A percentile compares a stretch with the other conserved stretches of the same genome.
Conservation (phyloP, 1,140 invertebrate species). For the Drosophila lacteicornis region DNA sequence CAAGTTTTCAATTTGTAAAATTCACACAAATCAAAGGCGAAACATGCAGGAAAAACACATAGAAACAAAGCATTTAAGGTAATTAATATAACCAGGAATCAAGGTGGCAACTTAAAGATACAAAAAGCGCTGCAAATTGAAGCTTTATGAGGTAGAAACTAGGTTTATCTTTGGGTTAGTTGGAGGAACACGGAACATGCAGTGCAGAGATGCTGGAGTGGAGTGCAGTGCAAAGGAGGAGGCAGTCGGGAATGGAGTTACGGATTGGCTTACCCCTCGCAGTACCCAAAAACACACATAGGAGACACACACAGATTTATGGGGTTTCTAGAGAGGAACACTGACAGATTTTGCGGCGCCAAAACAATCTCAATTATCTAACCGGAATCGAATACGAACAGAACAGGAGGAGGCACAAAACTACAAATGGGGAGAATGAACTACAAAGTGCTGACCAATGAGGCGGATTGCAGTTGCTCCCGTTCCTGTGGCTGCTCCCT, state of each 20-base stretch:
- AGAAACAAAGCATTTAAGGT: slow-evolving; percentile 3
- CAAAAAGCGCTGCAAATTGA: slow-evolving; percentile 21
- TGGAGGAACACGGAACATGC: neutral
- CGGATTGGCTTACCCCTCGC: slow-evolving; percentile 19
- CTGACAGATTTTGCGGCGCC: slow-evolving; percentile 40
- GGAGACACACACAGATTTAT: slow-evolving; percentile 3
- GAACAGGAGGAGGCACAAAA: slow-evolving; percentile 15
- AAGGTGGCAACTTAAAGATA: slow-evolving; percentile 4
- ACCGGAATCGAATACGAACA: slow-evolving; percentile 15
- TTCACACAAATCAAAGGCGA: slow-evolving; percentile 32
- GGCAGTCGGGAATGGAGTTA: neutral
- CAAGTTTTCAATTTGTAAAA: slow-evolving; percentile 45
- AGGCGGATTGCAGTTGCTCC: slow-evolving; percentile 17
- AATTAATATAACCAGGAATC: neutral
- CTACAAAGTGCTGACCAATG: slow-evolving; percentile 33
- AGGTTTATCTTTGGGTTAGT: neutral
- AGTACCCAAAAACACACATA: neutral
- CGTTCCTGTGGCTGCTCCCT: slow-evolving; percentile 1
- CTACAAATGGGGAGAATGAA: slow-evolving; percentile 10
- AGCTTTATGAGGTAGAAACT: slow-evolving; percentile 16
- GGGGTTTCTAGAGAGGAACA: slow-evolving; percentile 1
- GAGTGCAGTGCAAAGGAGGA: neutral
- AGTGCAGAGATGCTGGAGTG: neutral
- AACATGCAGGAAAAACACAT: slow-evolving; percentile 19
- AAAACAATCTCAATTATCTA: slow-evolving; percentile 8